Percentiles rank a stretch among this genome's conserved stretches.
Evolutionary conservation across 2,113 vertebrate genomes (phyloP).

Genomic region (Malurus cyaneus): DNA sequence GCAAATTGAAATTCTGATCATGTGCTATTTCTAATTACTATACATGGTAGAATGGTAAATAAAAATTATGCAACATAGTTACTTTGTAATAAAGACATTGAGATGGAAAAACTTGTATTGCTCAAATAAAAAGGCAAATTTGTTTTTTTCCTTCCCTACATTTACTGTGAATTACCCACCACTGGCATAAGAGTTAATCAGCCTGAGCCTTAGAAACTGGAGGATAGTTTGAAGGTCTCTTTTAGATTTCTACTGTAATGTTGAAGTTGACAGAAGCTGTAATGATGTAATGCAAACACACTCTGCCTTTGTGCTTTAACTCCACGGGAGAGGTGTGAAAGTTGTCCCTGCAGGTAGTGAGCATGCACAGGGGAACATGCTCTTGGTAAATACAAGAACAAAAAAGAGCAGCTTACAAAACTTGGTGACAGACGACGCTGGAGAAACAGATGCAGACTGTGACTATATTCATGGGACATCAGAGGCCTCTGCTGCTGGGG

Average conservation of each 20-base stretch:
- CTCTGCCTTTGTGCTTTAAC: background rate
- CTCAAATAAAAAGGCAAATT: background rate
- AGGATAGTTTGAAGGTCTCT: background rate
- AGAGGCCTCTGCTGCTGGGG: background rate
- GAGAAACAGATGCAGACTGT: background rate
- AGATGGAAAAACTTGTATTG: background rate
- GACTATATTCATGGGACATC: background rate
- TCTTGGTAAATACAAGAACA: background rate
- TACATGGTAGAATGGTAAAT: background rate
- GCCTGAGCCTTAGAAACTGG: background rate
- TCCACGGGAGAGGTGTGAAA: background rate
- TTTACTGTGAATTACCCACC: background rate
- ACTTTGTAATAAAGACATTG: background rate
- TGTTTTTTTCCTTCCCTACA: no score
- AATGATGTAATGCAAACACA: background rate
- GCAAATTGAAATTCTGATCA: background rate
- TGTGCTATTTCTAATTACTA: background rate
- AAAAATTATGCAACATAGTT: background rate
- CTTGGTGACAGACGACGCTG: background rate
- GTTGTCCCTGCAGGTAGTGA: background rate
- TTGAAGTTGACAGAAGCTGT: background rate
- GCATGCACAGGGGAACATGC: accelerated
- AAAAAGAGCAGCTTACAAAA: background rate
- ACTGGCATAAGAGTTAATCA: background rate
- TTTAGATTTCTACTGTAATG: background rate